These are phyloP conservation scores for Syngnathus typhle DNA, from an alignment of 2,113 vertebrate species.

Conservation along the genomic window DNA sequence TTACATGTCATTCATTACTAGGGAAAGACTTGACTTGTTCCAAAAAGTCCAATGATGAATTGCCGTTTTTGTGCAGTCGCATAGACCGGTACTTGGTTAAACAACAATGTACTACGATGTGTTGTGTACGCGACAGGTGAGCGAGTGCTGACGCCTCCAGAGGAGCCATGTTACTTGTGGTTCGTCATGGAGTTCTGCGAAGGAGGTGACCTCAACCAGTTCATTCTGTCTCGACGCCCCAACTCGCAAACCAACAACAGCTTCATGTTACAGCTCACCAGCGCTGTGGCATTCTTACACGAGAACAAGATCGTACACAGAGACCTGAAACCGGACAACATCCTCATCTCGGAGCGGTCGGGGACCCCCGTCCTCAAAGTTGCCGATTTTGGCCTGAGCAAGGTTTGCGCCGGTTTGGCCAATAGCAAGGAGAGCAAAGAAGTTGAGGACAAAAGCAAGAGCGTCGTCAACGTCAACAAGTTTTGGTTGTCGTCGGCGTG, in stretches of 20 bases:
- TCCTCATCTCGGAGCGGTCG: conserved; percentile 86
- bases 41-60: no score
- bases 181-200: conserved; percentile 98
- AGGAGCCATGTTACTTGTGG: conserved; percentile 93
- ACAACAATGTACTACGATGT: neutral
- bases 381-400: conserved; percentile 92
- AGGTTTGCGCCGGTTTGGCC: conserved; percentile 84
- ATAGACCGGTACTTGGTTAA: neutral
- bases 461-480: conserved; percentile 84
- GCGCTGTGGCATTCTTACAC: conserved; percentile 91
- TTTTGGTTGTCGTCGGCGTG: conserved; percentile 92
- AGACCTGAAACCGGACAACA: conserved; percentile 96
- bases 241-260: conserved; percentile 83
- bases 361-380: conserved; percentile 87
- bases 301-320: conserved; percentile 92
- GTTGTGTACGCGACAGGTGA: conserved; percentile 71
- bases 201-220: conserved; percentile 92
- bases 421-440: conserved; percentile 59
- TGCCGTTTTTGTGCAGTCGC: no score
- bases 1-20: no score
- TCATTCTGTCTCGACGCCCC: conserved; percentile 82
- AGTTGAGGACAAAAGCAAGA: conserved; percentile 69
- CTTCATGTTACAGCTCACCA: conserved; percentile 93
- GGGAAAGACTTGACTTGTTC: no score
- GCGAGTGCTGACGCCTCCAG: conserved; percentile 78